Conservation (phyloP, 2,113 vertebrate species). For the Apodemus sylvaticus region DNA sequence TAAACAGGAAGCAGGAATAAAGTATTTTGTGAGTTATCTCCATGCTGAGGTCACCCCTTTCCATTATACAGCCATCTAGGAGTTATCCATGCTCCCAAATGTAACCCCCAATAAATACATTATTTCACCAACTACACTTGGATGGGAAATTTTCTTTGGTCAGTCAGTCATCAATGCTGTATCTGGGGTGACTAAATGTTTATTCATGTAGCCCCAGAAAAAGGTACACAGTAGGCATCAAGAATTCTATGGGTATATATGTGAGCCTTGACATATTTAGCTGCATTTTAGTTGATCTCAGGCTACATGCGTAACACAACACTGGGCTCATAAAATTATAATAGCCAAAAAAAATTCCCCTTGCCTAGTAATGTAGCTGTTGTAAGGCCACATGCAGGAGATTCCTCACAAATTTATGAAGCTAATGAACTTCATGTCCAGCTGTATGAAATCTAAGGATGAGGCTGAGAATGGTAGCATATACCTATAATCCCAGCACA, state of each 20-base stretch:
- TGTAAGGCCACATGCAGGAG: not conserved
- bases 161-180: not conserved
- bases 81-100: not conserved
- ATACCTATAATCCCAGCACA: not conserved
- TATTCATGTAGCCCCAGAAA: not conserved
- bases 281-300: not conserved
- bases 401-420: not conserved
- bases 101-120: not conserved
- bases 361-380: not conserved
- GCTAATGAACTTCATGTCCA: too few relatives aligned
- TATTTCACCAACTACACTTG: not conserved
- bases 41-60: not conserved
- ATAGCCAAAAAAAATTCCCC: not conserved
- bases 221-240: not conserved
- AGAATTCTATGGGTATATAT: not conserved
- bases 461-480: not conserved
- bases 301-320: fast-evolving
- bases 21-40: not conserved
- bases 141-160: not conserved
- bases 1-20: not conserved
- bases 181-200: not conserved
- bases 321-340: not conserved
- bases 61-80: not conserved
- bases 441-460: not conserved
- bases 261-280: not conserved